A percentile compares a stretch with the other conserved stretches of the same genome.
Conservation (phyloP, 2,888 invertebrate species). For the Pycnomerus fuliginosus region DNA sequence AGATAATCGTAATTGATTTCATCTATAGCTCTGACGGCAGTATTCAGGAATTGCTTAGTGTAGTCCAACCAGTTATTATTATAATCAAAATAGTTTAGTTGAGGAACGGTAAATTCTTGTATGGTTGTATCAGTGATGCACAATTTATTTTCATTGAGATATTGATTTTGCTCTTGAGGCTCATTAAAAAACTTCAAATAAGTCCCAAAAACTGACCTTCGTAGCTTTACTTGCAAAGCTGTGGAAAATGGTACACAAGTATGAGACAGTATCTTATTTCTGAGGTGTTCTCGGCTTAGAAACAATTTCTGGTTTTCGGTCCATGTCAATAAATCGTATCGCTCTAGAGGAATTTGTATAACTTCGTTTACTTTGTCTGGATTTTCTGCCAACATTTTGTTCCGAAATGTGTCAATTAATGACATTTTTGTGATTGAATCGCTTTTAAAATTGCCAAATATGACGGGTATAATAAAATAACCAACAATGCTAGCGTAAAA, state of each 20-base stretch:
- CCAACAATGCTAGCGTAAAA: too few species aligned
- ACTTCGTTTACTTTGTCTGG: too few species aligned
- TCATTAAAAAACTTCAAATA: conserved; percentile 37
- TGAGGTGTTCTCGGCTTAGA: conserved; percentile 10
- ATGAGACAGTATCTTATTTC: conserved; percentile 9
- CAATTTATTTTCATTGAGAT: conserved; percentile 35
- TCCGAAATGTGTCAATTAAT: too few species aligned
- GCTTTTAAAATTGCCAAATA: too few species aligned
- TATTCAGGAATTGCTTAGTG: conserved; percentile 30
- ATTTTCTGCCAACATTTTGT: too few species aligned
- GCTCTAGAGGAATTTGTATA: background rate
- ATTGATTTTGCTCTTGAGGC: conserved; percentile 34
- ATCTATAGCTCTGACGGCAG: conserved; percentile 34
- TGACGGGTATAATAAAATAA: too few species aligned
- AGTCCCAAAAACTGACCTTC: conserved; percentile 37
- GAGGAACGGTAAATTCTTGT: conserved; percentile 26
- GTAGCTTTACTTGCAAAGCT: conserved; percentile 30
- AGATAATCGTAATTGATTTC: conserved; percentile 38
- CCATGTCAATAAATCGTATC: conserved; percentile 14
- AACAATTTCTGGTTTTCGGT: conserved; percentile 18
- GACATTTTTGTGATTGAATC: too few species aligned
- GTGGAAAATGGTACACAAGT: conserved; percentile 29
- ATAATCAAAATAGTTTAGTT: conserved; percentile 29
- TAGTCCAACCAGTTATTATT: conserved; percentile 37
- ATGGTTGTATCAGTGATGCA: conserved; percentile 28